A percentile compares a stretch with the other conserved stretches of the same genome.
These are phyloP conservation scores for Anthoptus insignis DNA, from an alignment of 2,888 invertebrate species.

Conservation along the genomic window DNA sequence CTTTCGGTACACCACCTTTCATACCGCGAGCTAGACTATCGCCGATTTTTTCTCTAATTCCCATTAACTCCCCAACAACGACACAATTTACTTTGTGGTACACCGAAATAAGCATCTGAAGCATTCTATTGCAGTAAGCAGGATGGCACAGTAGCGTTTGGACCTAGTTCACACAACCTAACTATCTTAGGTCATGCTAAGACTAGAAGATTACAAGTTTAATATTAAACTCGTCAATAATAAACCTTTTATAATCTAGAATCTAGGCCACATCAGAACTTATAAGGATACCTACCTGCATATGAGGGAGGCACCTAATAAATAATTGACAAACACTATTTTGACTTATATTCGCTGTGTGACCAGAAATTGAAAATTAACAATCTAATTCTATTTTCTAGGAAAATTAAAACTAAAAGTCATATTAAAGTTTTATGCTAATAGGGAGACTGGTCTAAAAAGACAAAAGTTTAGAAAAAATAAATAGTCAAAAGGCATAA, in stretches of 20 bases:
- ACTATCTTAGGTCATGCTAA: not conserved
- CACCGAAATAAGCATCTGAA: not conserved
- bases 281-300: not conserved
- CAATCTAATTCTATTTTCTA: not conserved
- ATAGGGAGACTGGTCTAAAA: too few relatives aligned
- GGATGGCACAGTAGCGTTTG: not conserved
- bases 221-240: not conserved
- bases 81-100: too few relatives aligned
- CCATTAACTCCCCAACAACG: too few relatives aligned
- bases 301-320: not conserved
- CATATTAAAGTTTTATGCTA: not conserved
- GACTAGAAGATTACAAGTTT: slow-evolving; percentile 17
- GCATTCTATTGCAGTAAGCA: not conserved
- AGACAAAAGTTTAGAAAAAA: not conserved
- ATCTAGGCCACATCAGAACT: not conserved
- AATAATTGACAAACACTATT: not conserved
- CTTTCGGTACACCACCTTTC: too few relatives aligned
- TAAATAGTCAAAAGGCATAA: not conserved
- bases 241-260: not conserved
- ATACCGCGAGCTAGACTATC: too few relatives aligned
- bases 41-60: too few relatives aligned
- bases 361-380: not conserved
- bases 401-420: not conserved
- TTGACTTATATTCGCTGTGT: not conserved
- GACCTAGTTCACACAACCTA: not conserved